phyloP scores from a whole-genome alignment of 92 coral and sea anemone genomes.

The Epizoanthus illoricatus region DNA sequence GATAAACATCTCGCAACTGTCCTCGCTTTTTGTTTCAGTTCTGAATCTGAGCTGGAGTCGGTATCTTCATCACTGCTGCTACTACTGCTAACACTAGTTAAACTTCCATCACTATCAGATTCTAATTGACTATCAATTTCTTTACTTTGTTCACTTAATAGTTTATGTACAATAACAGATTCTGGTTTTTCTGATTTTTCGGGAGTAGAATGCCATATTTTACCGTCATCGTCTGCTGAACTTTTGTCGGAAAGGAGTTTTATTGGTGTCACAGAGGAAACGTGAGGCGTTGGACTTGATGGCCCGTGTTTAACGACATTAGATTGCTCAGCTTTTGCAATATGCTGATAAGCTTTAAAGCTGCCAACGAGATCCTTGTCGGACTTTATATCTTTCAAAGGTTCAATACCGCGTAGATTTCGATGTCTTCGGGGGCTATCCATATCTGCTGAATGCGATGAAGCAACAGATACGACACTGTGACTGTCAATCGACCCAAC shows the following conservation, averaged over 20 bases:
- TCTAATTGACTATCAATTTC: constrained; percentile 28
- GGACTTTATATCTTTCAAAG: constrained; percentile 59
- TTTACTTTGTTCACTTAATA: not conserved
- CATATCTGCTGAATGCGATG: constrained; percentile 40
- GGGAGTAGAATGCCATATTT: constrained; percentile 42
- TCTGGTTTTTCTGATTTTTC: constrained; percentile 19
- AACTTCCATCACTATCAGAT: constrained; percentile 62
- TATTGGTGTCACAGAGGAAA: constrained; percentile 40
- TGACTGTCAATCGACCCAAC: constrained; percentile 56
- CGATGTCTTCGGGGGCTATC: constrained; percentile 48
- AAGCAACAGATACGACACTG: constrained; percentile 33
- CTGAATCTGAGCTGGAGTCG: constrained; percentile 20
- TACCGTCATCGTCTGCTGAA: not conserved
- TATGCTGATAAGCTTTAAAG: constrained; percentile 67
- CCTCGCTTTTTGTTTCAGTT: constrained; percentile 21
- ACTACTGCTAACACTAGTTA: constrained; percentile 87
- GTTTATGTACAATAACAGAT: not conserved
- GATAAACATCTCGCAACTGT: constrained; percentile 24
- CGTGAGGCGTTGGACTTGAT: constrained; percentile 41
- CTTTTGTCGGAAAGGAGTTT: constrained; percentile 7
- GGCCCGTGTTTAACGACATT: constrained; percentile 3
- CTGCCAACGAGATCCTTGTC: constrained; percentile 53
- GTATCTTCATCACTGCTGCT: constrained; percentile 45
- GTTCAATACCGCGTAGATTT: constrained; percentile 68
- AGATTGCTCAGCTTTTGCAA: constrained; percentile 43